Conservation (phyloP, 2,888 invertebrate species). For the Drosophila borealis region DNA sequence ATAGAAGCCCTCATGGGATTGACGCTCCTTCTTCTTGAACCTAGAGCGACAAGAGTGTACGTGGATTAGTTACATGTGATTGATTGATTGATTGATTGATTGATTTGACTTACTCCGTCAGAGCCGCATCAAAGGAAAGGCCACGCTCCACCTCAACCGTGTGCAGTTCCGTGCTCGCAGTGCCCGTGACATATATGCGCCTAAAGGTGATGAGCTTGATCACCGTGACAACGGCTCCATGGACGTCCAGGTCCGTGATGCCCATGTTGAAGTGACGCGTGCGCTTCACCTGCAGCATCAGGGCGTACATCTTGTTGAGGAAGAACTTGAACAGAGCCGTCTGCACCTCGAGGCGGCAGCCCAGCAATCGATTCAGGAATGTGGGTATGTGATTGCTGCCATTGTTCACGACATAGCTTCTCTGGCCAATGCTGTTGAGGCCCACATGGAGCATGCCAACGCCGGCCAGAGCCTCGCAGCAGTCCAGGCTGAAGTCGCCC, state of each 20-base stretch:
- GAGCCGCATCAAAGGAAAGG: slow-evolving; percentile 95
- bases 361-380: slow-evolving; percentile 98
- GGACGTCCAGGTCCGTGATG: slow-evolving; percentile 94
- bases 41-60: background rate
- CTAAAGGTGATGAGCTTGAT: slow-evolving; percentile 93
- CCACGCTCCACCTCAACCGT: slow-evolving; percentile 95
- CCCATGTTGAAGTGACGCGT: slow-evolving; percentile 98
- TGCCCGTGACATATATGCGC: slow-evolving; percentile 94
- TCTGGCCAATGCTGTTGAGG: slow-evolving; percentile 75
- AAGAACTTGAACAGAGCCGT: slow-evolving; percentile 99
- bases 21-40: slow-evolving; percentile 34
- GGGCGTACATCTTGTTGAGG: slow-evolving; percentile 95
- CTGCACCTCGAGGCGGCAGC: slow-evolving; percentile 98
- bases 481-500: slow-evolving; percentile 89
- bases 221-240: slow-evolving; percentile 94
- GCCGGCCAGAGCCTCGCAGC: slow-evolving; percentile 35
- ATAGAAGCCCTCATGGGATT: slow-evolving; percentile 95
- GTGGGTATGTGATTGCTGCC: slow-evolving; percentile 99
- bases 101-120: slow-evolving; percentile 88
- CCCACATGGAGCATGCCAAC: slow-evolving; percentile 32
- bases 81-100: background rate
- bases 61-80: background rate
- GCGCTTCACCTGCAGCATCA: slow-evolving; percentile 96
- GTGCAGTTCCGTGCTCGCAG: slow-evolving; percentile 96
- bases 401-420: slow-evolving; percentile 90